Evolutionary conservation across 2,797 vertebrate genomes (phyloP).

Genomic region (Philypnodon macrostomus): DNA sequence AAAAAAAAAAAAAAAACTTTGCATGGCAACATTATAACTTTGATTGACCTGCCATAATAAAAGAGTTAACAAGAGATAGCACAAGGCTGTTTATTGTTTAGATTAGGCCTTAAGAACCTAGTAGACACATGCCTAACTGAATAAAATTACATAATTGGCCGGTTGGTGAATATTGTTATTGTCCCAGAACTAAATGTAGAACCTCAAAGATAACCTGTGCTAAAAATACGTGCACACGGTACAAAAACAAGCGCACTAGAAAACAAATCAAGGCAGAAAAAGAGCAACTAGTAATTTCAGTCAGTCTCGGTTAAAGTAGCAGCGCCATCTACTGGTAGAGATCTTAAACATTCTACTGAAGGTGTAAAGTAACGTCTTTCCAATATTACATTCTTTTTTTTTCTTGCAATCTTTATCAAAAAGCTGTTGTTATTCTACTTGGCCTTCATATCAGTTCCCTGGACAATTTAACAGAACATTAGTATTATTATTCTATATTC

Average conservation of each 20-base stretch:
- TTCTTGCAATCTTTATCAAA: slow-evolving; percentile 6
- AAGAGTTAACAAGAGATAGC: slow-evolving; percentile 11
- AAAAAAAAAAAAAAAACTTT: too few relatives aligned
- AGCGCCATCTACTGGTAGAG: slow-evolving; percentile 60
- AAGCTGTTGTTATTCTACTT: slow-evolving; percentile 10
- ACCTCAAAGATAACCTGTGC: too few relatives aligned
- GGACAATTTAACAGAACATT: slow-evolving; percentile 10
- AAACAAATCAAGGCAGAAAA: slow-evolving; percentile 13
- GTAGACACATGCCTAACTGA: too few relatives aligned
- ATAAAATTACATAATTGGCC: neutral
- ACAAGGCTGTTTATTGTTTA: too few relatives aligned
- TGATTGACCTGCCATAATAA: too few relatives aligned
- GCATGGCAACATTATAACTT: too few relatives aligned
- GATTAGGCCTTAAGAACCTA: too few relatives aligned
- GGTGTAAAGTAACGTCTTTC: neutral
- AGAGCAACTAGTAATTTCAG: slow-evolving; percentile 3
- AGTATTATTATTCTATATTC: neutral
- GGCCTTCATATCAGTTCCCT: slow-evolving; percentile 16
- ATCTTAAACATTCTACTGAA: too few relatives aligned
- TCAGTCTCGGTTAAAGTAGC: slow-evolving; percentile 23
- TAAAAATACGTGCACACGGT: neutral
- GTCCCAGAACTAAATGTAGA: too few relatives aligned
- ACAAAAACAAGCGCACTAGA: slow-evolving; percentile 10
- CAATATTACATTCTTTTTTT: slow-evolving; percentile 9
- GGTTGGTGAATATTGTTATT: neutral